Evolutionary conservation across 1,140 invertebrate genomes (phyloP), one percentile per base, ranked within the genome.

Genomic region (Oreohelix idahoensis): DNA sequence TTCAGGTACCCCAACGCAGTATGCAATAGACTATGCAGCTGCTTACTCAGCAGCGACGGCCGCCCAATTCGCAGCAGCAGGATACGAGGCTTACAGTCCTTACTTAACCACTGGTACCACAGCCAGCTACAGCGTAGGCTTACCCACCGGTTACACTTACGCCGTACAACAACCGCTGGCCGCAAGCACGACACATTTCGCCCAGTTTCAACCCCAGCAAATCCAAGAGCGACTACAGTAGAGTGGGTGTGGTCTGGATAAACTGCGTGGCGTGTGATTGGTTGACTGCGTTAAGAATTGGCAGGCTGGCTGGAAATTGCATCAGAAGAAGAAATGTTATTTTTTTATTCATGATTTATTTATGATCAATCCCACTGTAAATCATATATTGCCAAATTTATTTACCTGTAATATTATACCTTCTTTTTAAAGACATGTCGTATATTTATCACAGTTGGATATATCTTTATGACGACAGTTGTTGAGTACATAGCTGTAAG

Each of bases 221-320:
- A 88, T 90, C 23, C 89, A 89, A 81, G 89, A 90, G 69, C 80
- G 89, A 49, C 82, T 90, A 83, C 85, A 90, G 84, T 89, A 84
- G 29, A 39, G 51, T 42, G 53, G 53, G 53, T 11, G 75, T 58
- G 49, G 42, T 49, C 29, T 8, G 20, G 45, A 36, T 26, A 69
- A 20, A 36, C 58, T 26, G 36, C n/a, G 71, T 74, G 38, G 10
- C 36, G 36, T 74, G 38, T 42, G 71, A 74, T 39, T 74, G 71
- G 71, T 29, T 74, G 71, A 49, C 38, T 71, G 71, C 42, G 38
- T 39, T 26, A 8, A 42, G 26, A 49, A 8, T 0, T 2, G 38
- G 26, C 35, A 1, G 23, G 23, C 23, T 4, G 53, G 10, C 53
- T 58, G 10, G 53, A 58, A 58, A 11, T 58, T 58, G 26, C 53